Conservation (phyloP, 2,113 vertebrate genomes). For the Circaetus cinerascens region DNA sequence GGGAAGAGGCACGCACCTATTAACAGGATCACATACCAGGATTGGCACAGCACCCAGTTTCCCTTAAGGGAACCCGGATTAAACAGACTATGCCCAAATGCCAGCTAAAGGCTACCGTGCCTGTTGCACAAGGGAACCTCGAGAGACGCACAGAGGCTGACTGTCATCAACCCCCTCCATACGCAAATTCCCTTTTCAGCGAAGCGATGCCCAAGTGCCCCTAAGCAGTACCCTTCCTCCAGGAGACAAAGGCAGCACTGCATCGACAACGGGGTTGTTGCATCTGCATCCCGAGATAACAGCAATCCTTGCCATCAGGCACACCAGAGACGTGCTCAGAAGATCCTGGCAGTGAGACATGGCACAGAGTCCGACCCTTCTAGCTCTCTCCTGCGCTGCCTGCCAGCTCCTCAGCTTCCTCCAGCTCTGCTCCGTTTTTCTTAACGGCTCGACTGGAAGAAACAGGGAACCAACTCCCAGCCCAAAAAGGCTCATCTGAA, state of each 20-base stretch:
- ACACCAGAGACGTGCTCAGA: rapidly evolving
- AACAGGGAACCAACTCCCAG: background rate
- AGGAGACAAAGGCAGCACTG: too few species aligned
- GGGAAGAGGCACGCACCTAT: background rate
- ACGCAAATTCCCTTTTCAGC: background rate
- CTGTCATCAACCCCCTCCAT: rapidly evolving
- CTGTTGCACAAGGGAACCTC: background rate
- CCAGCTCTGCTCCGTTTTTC: background rate
- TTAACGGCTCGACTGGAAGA: rapidly evolving
- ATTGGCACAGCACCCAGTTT: background rate
- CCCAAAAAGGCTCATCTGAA: rapidly evolving
- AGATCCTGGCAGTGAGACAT: rapidly evolving
- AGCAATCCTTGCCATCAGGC: background rate
- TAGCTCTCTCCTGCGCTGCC: background rate
- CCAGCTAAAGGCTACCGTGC: background rate
- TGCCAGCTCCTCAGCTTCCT: background rate
- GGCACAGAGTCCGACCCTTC: rapidly evolving
- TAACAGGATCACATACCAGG: background rate
- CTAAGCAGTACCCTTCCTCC: background rate
- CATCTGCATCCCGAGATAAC: rapidly evolving
- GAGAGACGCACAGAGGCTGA: rapidly evolving
- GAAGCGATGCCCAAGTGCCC: rapidly evolving
- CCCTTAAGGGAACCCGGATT: background rate
- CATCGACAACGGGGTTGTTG: background rate
- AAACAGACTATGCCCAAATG: background rate